Conservation (phyloP, 35 echinoderm and acorn worm species). For the Amphiura filiformis region DNA sequence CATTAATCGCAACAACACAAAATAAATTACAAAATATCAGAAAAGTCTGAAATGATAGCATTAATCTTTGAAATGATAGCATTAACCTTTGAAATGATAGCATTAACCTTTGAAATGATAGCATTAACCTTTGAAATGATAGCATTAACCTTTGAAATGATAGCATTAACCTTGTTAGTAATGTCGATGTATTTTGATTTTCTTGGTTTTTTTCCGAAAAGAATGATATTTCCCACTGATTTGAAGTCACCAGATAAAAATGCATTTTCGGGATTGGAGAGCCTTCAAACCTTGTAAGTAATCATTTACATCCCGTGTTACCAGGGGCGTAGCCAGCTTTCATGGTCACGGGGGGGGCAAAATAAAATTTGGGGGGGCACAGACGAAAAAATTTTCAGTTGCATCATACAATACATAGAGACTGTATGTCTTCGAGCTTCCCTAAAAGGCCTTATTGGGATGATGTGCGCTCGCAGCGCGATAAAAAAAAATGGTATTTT, state of each 20-base stretch:
- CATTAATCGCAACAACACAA: too few species aligned
- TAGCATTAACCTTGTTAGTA: neutral
- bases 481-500: too few species aligned
- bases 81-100: neutral
- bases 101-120: neutral
- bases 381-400: neutral
- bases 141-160: too few species aligned
- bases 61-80: neutral
- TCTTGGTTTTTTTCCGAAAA: neutral
- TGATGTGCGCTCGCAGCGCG: too few species aligned
- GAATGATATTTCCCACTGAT: neutral
- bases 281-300: conserved; percentile 17
- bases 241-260: neutral
- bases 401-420: neutral
- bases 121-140: neutral
- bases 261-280: neutral
- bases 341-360: too few species aligned
- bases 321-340: too few species aligned
- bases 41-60: neutral
- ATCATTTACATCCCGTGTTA: too few species aligned
- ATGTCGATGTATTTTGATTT: neutral
- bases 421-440: too few species aligned
- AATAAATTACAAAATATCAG: too few species aligned
- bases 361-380: neutral
- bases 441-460: too few species aligned